Evolutionary conservation across 2,113 vertebrate genomes (phyloP).

Genomic region (Anas platyrhynchos): DNA sequence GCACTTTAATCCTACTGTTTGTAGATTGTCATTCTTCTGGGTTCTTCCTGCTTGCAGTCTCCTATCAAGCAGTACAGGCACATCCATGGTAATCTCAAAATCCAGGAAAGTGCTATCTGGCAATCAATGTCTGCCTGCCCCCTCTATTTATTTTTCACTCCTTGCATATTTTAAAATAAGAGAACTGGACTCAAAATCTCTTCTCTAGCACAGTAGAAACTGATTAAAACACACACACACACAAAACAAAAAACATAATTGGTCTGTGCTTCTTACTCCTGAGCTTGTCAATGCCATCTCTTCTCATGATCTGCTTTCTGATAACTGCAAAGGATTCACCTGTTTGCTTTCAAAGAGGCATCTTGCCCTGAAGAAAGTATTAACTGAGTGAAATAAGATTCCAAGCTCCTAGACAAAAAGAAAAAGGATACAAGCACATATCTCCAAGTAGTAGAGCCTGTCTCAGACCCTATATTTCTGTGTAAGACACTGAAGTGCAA

Average conservation of each 20-base stretch:
- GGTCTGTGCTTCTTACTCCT: not conserved
- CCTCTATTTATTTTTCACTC: constrained; percentile 62
- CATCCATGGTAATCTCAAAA: constrained; percentile 61
- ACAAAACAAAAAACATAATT: not conserved
- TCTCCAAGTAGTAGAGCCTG: not conserved
- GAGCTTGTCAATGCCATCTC: not conserved
- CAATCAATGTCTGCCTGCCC: constrained; percentile 60
- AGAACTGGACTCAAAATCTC: constrained; percentile 2
- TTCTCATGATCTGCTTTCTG: not conserved
- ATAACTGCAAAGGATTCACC: not conserved
- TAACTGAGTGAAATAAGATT: not conserved
- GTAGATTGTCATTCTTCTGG: constrained; percentile 58
- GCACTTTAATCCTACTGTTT: constrained; percentile 62
- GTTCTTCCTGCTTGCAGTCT: constrained; percentile 16
- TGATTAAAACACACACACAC: not conserved
- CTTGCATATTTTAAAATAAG: constrained; percentile 69
- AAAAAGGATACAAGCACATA: not conserved
- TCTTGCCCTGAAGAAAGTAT: not conserved
- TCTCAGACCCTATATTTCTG: not conserved
- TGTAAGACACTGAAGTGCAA: accelerated
- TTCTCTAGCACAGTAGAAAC: constrained; percentile 23
- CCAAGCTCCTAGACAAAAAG: not conserved
- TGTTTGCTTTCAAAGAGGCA: not conserved
- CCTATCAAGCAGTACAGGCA: constrained; percentile 43
- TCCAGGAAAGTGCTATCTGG: constrained; percentile 46